Conservation (phyloP, 2,797 vertebrate species). For the Peromyscus eremicus region DNA sequence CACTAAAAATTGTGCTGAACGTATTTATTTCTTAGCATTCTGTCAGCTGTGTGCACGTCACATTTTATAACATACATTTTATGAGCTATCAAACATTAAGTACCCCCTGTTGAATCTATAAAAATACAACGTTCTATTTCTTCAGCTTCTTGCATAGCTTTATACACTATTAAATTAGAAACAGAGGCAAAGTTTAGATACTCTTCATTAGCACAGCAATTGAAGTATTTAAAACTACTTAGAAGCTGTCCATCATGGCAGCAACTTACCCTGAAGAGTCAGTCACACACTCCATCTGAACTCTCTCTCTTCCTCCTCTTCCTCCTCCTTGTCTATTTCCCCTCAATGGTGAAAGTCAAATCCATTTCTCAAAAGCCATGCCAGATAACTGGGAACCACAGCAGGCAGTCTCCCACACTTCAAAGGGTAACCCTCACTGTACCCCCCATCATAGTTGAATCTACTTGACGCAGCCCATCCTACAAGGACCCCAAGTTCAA, state of each 20-base stretch:
- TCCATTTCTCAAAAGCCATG: background rate
- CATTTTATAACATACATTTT: background rate
- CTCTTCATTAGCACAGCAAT: background rate
- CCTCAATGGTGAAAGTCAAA: background rate
- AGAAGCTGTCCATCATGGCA: background rate
- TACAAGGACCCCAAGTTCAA: background rate
- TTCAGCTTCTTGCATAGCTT: background rate
- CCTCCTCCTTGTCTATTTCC: background rate
- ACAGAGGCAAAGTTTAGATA: background rate
- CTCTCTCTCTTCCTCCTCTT: background rate
- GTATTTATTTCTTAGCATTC: background rate
- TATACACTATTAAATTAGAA: background rate
- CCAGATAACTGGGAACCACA: background rate
- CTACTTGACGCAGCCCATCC: background rate
- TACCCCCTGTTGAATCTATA: background rate
- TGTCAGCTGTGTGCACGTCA: background rate
- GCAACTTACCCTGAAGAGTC: background rate
- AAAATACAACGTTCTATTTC: background rate
- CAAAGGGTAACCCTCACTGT: accelerated
- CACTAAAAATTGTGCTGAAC: background rate
- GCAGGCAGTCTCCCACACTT: background rate
- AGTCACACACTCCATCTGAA: background rate
- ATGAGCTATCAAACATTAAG: constrained; percentile 19
- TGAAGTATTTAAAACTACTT: background rate
- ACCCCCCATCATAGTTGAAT: accelerated